A percentile compares a stretch with the other conserved stretches of the same genome.
Conservation (phyloP, 2,113 vertebrate species). For the Mohoua ochrocephala region DNA sequence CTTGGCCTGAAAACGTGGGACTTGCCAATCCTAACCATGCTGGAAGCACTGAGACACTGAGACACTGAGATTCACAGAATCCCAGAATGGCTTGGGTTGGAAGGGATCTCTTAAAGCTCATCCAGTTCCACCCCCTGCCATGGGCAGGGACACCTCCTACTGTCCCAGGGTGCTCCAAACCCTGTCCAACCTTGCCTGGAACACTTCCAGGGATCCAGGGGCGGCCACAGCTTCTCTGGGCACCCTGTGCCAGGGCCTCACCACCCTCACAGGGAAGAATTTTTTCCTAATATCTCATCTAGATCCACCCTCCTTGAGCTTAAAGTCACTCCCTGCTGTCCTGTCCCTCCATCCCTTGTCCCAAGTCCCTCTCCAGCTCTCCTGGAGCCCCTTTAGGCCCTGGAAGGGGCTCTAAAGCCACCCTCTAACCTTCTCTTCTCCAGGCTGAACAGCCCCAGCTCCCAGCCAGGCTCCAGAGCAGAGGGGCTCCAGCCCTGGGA, state of each 20-base stretch:
- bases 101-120: background rate
- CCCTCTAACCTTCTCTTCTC: background rate
- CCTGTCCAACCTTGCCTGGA: fast-evolving
- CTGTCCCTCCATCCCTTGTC: background rate
- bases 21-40: background rate
- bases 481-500: background rate
- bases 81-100: background rate
- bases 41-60: background rate
- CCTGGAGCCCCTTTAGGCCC: background rate
- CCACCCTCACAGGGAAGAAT: background rate
- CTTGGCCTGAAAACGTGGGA: fast-evolving
- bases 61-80: background rate
- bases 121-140: background rate
- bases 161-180: background rate
- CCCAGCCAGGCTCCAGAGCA: background rate
- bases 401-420: background rate
- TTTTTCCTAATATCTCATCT: background rate
- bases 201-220: background rate
- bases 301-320: background rate
- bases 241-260: fast-evolving
- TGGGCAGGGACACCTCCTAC: background rate
- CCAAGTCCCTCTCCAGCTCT: background rate
- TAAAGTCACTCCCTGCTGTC: fast-evolving
- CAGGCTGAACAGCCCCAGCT: background rate
- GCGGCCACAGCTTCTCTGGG: background rate